Percentiles rank a stretch among this genome's conserved stretches.
These are phyloP conservation scores for Petrosia ficiformis DNA, from an alignment of 37 sponge, comb jelly and placozoan genomes.

Conservation along the genomic window DNA sequence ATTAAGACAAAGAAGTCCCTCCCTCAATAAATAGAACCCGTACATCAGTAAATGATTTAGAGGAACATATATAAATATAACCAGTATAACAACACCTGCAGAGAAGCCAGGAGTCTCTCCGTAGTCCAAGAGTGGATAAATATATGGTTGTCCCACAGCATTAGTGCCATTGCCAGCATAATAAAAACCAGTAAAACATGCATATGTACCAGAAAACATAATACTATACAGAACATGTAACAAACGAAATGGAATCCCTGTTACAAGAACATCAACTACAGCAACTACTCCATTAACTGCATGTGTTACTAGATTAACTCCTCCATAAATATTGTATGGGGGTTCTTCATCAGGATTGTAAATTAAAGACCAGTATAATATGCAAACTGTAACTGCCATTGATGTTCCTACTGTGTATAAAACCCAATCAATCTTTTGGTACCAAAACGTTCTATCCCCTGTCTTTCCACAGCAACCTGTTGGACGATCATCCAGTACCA, in stretches of 20 bases:
- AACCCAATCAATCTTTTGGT: conserved; percentile 64
- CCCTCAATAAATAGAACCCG: not conserved
- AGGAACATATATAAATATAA: conserved; percentile 40
- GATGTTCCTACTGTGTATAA: conserved; percentile 19
- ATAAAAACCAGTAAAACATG: conserved; percentile 61
- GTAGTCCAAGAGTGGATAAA: conserved; percentile 65
- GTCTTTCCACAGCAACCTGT: conserved; percentile 16
- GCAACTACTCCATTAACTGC: conserved; percentile 39
- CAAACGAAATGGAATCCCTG: conserved; percentile 34
- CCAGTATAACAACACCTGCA: conserved; percentile 1
- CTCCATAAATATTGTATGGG: not conserved
- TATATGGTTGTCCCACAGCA: conserved; percentile 21
- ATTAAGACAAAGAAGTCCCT: not conserved
- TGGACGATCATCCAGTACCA: conserved; percentile 2
- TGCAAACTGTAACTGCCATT: conserved; percentile 4
- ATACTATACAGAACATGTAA: conserved; percentile 38
- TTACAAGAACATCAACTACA: conserved; percentile 44
- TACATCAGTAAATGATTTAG: conserved; percentile 24
- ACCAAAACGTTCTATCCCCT: conserved; percentile 46
- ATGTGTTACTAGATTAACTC: conserved; percentile 21
- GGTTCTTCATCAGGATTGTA: not conserved
- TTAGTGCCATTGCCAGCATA: conserved; percentile 52
- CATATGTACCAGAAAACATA: conserved; percentile 16
- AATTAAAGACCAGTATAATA: conserved; percentile 63
- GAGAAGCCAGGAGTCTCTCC: conserved; percentile 34